Evolutionary conservation across 2,888 invertebrate species (phyloP).

Genomic region (Asteroscopus sphinx): DNA sequence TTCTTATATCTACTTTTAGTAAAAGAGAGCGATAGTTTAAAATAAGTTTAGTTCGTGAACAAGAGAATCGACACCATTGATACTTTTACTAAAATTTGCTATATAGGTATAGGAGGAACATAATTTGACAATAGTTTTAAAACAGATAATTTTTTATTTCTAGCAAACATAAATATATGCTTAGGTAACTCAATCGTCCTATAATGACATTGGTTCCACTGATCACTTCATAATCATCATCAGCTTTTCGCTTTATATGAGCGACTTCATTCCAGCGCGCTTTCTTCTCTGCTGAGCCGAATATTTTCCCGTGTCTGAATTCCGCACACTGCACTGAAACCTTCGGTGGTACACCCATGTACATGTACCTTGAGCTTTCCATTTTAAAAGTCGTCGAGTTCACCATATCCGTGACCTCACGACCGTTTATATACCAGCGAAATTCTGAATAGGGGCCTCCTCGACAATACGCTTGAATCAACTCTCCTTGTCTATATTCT

Average conservation of each 20-base stretch:
- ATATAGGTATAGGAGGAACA: conserved; percentile 36
- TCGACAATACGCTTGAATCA: conserved; percentile 79
- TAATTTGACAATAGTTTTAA: conserved; percentile 10
- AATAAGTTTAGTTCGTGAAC: too few species aligned
- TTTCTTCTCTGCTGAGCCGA: conserved; percentile 75
- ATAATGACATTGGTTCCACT: conserved; percentile 50
- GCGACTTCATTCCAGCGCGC: conserved; percentile 71
- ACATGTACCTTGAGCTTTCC: conserved; percentile 69
- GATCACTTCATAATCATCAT: conserved; percentile 52
- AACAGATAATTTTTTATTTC: conserved; percentile 17
- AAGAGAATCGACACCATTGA: too few species aligned
- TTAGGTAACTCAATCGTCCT: conserved; percentile 40
- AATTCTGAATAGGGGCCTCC: conserved; percentile 75
- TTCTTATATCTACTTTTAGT: too few species aligned
- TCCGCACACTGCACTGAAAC: conserved; percentile 87
- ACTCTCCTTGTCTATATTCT: conserved; percentile 77
- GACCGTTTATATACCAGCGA: conserved; percentile 83
- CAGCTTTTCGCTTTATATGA: conserved; percentile 61
- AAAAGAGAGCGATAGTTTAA: too few species aligned
- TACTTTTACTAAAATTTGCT: conserved; percentile 9
- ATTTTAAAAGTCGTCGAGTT: conserved; percentile 70
- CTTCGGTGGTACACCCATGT: conserved; percentile 84
- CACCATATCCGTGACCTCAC: conserved; percentile 71
- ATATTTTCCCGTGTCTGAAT: conserved; percentile 84
- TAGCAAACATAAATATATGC: conserved; percentile 43